A percentile compares a stretch with the other conserved stretches of the same genome.
These are phyloP conservation scores for Delia radicum DNA, from an alignment of 1,140 invertebrate genomes.

Conservation along the genomic window DNA sequence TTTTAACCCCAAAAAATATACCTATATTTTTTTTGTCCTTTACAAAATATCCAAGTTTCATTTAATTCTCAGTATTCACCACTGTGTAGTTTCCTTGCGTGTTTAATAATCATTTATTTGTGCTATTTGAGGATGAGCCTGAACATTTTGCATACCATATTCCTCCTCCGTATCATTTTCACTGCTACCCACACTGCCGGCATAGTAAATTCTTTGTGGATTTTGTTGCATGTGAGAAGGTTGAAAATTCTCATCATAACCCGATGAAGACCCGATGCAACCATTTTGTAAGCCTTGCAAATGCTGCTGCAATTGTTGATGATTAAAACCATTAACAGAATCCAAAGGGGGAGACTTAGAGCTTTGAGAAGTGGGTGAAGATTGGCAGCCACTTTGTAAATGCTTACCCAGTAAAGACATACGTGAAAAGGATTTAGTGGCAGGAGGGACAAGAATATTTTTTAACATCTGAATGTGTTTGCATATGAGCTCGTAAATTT, in stretches of 20 bases:
- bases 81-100: neutral
- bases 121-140: slow-evolving; percentile 18
- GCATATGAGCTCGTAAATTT: slow-evolving; percentile 93
- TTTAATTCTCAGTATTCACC: no score
- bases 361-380: slow-evolving; percentile 26
- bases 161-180: slow-evolving; percentile 45
- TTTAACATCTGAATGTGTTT: slow-evolving; percentile 97
- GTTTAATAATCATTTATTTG: slow-evolving; percentile 27
- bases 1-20: neutral
- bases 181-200: slow-evolving; percentile 44
- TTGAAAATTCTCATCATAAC: slow-evolving; percentile 34
- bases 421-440: slow-evolving; percentile 92
- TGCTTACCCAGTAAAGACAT: slow-evolving; percentile 96
- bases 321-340: slow-evolving; percentile 35
- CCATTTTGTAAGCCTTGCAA: slow-evolving; percentile 30
- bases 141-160: neutral
- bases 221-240: slow-evolving; percentile 9
- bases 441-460: slow-evolving; percentile 93
- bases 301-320: slow-evolving; percentile 45
- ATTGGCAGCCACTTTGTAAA: slow-evolving; percentile 80
- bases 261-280: neutral
- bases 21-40: neutral
- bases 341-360: slow-evolving; percentile 2
- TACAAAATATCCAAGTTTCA: neutral
- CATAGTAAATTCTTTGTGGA: slow-evolving; percentile 36